phyloP scores from a whole-genome alignment of 2,888 invertebrate species.

The Chloroclystis v-ata region DNA sequence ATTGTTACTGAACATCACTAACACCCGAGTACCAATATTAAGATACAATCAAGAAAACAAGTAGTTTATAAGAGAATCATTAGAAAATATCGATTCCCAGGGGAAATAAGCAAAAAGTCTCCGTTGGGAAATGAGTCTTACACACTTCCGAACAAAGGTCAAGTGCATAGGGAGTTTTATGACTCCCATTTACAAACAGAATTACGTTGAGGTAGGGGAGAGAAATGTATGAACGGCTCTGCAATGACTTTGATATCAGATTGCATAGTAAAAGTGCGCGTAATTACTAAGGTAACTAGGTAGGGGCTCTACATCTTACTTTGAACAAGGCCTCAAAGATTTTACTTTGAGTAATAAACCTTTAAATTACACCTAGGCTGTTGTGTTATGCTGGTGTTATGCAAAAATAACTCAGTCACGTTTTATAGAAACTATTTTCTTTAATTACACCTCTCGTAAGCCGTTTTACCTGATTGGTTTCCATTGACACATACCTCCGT shows the following conservation, averaged over 20 bases:
- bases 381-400: constrained; percentile 9
- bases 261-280: not conserved
- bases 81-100: constrained; percentile 6
- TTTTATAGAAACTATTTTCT: constrained; percentile 25
- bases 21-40: not conserved
- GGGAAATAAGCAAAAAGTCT: constrained; percentile 13
- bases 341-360: too few species aligned
- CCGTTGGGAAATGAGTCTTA: constrained; percentile 7
- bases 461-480: constrained; percentile 37
- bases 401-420: constrained; percentile 9
- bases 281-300: too few species aligned
- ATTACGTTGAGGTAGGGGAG: constrained; percentile 8
- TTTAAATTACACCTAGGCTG: too few species aligned
- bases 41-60: not conserved
- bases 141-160: constrained; percentile 12
- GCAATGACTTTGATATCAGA: not conserved
- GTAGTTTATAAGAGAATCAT: not conserved
- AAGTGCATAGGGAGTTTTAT: constrained; percentile 14
- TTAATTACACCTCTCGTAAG: constrained; percentile 30
- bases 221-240: not conserved
- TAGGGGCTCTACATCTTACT: too few species aligned
- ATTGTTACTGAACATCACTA: too few species aligned
- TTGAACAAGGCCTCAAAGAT: too few species aligned
- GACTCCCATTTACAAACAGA: constrained; percentile 12
- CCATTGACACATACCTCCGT: constrained; percentile 41